phyloP scores from a whole-genome alignment of 2,113 vertebrate genomes.

The Microcebus murinus region DNA sequence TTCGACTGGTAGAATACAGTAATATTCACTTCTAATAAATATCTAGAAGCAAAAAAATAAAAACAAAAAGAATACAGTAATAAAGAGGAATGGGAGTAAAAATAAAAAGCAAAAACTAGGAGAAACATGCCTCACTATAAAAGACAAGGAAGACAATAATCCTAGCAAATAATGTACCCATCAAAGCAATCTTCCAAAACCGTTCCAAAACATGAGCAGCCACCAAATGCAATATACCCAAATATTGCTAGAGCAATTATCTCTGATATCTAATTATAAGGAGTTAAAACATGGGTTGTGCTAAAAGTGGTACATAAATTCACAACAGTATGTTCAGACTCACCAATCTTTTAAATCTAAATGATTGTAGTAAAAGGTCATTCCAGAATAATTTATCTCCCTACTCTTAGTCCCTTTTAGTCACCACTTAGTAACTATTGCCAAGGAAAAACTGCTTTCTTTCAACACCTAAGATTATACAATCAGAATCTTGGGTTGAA shows the following conservation, averaged over 20 bases:
- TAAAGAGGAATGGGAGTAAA: neutral
- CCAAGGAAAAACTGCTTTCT: constrained; percentile 42
- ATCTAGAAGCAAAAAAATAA: neutral
- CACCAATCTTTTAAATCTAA: constrained; percentile 55
- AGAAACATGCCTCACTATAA: constrained; percentile 43
- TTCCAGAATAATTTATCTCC: constrained; percentile 46
- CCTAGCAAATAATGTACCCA: constrained; percentile 34
- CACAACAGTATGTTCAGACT: constrained; percentile 6
- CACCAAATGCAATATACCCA: constrained; percentile 41
- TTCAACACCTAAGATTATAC: constrained; percentile 36
- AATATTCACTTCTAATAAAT: neutral
- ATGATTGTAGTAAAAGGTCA: constrained; percentile 34
- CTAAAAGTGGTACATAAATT: constrained; percentile 42
- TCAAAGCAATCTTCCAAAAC: constrained; percentile 45
- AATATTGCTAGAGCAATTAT: constrained; percentile 47
- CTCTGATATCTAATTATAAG: constrained; percentile 52
- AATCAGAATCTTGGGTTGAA: constrained; percentile 31
- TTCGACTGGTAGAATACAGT: constrained; percentile 10
- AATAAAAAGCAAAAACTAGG: neutral
- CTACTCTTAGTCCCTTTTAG: constrained; percentile 36
- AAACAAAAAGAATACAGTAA: neutral
- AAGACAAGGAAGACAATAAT: constrained; percentile 39
- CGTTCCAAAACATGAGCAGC: constrained; percentile 44
- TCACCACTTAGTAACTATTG: neutral
- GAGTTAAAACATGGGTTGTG: constrained; percentile 41